phyloP scores from a whole-genome alignment of 2,113 vertebrate genomes.

The Chionis minor region DNA sequence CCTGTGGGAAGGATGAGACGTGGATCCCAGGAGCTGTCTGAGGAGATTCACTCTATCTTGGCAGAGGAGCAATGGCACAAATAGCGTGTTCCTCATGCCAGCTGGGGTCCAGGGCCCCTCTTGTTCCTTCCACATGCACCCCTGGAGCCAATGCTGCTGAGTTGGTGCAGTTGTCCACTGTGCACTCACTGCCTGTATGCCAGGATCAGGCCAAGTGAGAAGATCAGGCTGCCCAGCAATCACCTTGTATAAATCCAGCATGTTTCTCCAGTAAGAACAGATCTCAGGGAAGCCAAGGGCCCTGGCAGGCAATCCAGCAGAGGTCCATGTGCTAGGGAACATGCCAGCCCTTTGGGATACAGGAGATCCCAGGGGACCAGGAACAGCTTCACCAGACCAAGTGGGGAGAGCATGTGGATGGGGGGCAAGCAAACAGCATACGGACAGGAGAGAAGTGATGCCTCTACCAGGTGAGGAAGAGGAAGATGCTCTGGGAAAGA shows the following conservation, averaged over 20 bases:
- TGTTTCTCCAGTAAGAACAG: neutral
- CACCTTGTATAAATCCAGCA: neutral
- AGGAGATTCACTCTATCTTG: neutral
- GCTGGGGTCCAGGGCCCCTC: neutral
- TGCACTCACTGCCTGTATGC: accelerated
- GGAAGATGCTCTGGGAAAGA: neutral
- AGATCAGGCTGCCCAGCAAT: neutral
- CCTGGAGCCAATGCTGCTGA: neutral
- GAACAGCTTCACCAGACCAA: neutral
- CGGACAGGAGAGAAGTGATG: neutral
- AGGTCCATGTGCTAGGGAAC: neutral
- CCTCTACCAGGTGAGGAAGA: neutral
- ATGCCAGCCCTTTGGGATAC: neutral
- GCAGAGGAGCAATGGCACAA: neutral
- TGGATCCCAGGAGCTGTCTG: neutral
- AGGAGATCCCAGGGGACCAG: neutral
- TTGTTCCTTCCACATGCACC: neutral
- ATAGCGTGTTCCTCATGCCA: accelerated
- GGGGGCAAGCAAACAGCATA: neutral
- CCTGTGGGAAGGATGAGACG: neutral
- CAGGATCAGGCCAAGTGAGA: neutral
- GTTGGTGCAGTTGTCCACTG: accelerated
- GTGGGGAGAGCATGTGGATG: accelerated
- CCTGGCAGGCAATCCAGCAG: neutral
- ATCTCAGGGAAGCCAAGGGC: neutral